Conservation (phyloP, 2,113 vertebrate genomes). For the Mustela nigripes region DNA sequence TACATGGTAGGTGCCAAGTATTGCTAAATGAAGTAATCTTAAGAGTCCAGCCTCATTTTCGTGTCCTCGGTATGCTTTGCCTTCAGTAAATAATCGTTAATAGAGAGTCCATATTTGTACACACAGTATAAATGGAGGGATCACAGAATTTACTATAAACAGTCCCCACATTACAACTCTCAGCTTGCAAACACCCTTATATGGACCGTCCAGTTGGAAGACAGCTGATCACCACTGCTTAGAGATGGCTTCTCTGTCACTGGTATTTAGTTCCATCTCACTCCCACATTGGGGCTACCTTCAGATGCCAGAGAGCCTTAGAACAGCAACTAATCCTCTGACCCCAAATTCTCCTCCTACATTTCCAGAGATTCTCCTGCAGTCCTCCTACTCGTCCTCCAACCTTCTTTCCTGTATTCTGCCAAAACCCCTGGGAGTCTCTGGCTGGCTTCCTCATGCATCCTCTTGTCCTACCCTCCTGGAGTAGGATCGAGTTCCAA, state of each 20-base stretch:
- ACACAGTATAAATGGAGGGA: not conserved
- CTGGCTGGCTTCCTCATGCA: not conserved
- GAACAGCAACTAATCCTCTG: not conserved
- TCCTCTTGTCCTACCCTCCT: not conserved
- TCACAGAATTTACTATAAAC: not conserved
- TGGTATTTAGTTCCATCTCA: not conserved
- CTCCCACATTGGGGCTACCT: no score
- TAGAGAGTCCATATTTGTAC: not conserved
- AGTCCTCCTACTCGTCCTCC: not conserved
- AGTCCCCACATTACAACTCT: not conserved
- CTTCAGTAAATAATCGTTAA: not conserved
- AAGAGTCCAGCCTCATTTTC: conserved; percentile 4
- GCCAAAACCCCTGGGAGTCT: not conserved
- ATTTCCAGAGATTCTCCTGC: not conserved
- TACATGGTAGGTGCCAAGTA: not conserved
- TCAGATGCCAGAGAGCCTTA: not conserved
- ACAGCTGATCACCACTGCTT: no score
- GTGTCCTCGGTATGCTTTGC: not conserved
- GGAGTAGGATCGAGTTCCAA: not conserved
- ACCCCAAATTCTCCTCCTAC: not conserved
- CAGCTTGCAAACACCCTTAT: not conserved
- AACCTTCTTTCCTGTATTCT: not conserved
- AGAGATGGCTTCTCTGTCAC: not conserved
- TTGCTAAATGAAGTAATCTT: not conserved
- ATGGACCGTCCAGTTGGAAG: not conserved